phyloP scores from a whole-genome alignment of 2,888 invertebrate genomes.

The Sabellastarte sp. region DNA sequence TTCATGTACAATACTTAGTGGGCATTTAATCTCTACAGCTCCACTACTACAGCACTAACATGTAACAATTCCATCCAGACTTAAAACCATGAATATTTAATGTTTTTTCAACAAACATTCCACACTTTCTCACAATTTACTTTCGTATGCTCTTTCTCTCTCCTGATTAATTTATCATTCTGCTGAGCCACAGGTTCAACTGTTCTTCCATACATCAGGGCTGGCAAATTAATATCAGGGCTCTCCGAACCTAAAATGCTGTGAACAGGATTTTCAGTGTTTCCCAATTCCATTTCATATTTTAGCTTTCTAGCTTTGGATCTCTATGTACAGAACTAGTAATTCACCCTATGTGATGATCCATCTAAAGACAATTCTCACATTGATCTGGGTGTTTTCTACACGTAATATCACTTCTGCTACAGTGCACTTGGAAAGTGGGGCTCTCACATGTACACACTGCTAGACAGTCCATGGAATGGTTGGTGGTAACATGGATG shows the following conservation, averaged over 20 bases:
- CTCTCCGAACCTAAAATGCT: neutral
- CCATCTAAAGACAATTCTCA: too few relatives aligned
- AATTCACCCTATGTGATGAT: too few relatives aligned
- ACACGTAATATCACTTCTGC: too few relatives aligned
- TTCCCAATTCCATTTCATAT: too few relatives aligned
- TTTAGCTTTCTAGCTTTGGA: too few relatives aligned
- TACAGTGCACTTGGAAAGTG: too few relatives aligned
- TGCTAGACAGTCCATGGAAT: too few relatives aligned
- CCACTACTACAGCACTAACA: conserved; percentile 1
- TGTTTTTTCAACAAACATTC: neutral
- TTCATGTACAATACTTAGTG: neutral
- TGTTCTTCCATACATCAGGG: neutral
- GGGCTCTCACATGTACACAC: too few relatives aligned
- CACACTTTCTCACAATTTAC: conserved; percentile 2
- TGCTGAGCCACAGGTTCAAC: neutral
- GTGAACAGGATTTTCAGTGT: too few relatives aligned
- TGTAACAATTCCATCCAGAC: conserved; percentile 1
- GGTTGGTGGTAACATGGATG: neutral
- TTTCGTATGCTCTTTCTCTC: neutral
- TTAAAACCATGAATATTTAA: neutral
- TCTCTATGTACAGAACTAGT: too few relatives aligned
- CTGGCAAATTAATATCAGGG: neutral
- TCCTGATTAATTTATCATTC: neutral
- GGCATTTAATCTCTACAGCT: conserved; percentile 1
- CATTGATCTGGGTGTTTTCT: too few relatives aligned